Conservation (phyloP, 1,140 invertebrate species). For the Eufriesea mexicana region DNA sequence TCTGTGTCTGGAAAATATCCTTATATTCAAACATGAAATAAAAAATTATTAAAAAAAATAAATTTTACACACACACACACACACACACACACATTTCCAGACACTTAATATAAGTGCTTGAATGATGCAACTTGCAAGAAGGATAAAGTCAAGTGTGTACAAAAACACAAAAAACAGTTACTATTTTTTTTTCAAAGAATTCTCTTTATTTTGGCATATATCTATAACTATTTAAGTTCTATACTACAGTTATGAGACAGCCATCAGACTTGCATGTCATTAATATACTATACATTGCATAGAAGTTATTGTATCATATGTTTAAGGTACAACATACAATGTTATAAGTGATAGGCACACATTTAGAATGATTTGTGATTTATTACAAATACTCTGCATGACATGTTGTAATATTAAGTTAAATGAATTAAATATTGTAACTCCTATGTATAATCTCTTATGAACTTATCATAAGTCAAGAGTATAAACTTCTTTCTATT, state of each 20-base stretch:
- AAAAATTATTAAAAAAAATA: background rate
- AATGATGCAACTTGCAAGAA: conserved; percentile 34
- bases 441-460: conserved; percentile 6
- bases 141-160: conserved; percentile 60
- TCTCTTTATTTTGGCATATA: conserved; percentile 74
- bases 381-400: conserved; percentile 39
- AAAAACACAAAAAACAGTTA: conserved; percentile 65
- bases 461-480: background rate
- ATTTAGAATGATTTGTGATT: conserved; percentile 44
- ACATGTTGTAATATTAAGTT: conserved; percentile 9
- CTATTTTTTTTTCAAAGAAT: conserved; percentile 62
- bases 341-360: conserved; percentile 42
- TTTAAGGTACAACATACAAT: conserved; percentile 27
- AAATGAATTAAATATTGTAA: conserved; percentile 28
- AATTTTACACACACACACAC: background rate
- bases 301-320: conserved; percentile 24
- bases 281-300: conserved; percentile 44
- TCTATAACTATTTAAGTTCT: conserved; percentile 52
- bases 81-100: conserved; percentile 28
- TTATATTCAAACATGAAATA: background rate
- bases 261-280: conserved; percentile 34
- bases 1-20: conserved; percentile 34
- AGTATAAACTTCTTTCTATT: background rate
- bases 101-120: conserved; percentile 5
- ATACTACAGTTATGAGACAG: conserved; percentile 56